Conservation (phyloP, 2,113 vertebrate species). For the Embiotoca jacksoni region DNA sequence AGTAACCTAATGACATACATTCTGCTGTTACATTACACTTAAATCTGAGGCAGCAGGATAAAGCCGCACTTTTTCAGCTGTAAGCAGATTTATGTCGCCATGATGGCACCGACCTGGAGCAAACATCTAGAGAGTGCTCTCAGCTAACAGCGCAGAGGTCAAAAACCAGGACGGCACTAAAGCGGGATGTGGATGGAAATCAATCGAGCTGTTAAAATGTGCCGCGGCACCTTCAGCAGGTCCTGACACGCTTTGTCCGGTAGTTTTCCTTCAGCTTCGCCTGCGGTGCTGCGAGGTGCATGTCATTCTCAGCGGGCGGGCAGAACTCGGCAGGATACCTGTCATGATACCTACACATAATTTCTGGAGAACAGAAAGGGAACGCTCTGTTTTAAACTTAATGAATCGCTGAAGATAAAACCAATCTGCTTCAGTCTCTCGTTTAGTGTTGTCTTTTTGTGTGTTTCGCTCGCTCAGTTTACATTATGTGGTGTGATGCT, state of each 20-base stretch:
- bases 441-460: too few relatives aligned
- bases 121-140: constrained; percentile 62
- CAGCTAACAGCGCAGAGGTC: constrained; percentile 53
- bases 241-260: constrained; percentile 4
- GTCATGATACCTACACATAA: too few relatives aligned
- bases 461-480: too few relatives aligned
- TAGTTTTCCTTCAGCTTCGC: too few relatives aligned
- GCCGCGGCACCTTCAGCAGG: constrained; percentile 31
- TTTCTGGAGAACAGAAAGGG: too few relatives aligned
- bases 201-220: constrained; percentile 57
- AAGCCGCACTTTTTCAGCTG: constrained; percentile 68
- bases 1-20: constrained; percentile 72
- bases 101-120: constrained; percentile 58
- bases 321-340: too few relatives aligned
- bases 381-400: too few relatives aligned
- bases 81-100: constrained; percentile 76
- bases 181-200: constrained; percentile 53
- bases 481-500: too few relatives aligned
- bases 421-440: too few relatives aligned
- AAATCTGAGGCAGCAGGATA: constrained; percentile 59
- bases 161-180: constrained; percentile 49
- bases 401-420: too few relatives aligned
- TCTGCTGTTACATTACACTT: constrained; percentile 59
- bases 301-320: too few relatives aligned
- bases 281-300: too few relatives aligned